Base-by-base conservation (phyloP, 2,888 invertebrate species). In the Oscheius sp. region DNA sequence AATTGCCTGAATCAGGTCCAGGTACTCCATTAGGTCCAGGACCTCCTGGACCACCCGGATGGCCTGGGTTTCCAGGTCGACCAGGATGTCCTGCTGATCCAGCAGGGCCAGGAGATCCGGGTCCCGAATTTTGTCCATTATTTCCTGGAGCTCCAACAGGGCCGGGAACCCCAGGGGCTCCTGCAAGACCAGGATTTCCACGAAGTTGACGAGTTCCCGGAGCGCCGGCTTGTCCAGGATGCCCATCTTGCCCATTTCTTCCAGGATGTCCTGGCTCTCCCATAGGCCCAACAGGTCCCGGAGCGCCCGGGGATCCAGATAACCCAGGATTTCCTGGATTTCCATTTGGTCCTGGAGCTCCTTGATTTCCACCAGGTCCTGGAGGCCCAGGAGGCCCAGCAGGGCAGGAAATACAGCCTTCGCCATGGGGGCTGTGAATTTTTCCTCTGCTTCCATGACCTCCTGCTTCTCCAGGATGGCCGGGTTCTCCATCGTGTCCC, bases 81-180 rank as follows among this genome's bases (percentile, higher is more conserved):
- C 66, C 66, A 52, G 66, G 23, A 29, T 16, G 27, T 16, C 66
- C 66, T 29, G 49, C 23, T 25, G 27, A 16, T 27, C 66, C 66
- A 6, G 66, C 27, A 35, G 49, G 35, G 9, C 66, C 66, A 29
- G 52, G 66, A 6, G 52, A 9, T 9, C 66, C 66, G 23, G 66
- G 45, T 41, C 55, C 61, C 18, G 61, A 25, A 61, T 18, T 13
- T n/a, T 49, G 13, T 52, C 66, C 66, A 29, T 46, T 23, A 13
- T 27, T 46, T 66, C 66, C 66, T n/a, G 66, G 27, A 29, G 66
- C n/a, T 52, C 66, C 66, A 27, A 49, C n/a, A n/a, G 66, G 52
- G 21, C 66, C 66, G 2, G 49, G 66, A 13, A 12, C 29, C 18
- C 66, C 66, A n/a, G 66, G 25, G 1, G 16, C n/a, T 27, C 66